phyloP scores from a whole-genome alignment of 2,797 vertebrate species.

The Darevskia nairensis region DNA sequence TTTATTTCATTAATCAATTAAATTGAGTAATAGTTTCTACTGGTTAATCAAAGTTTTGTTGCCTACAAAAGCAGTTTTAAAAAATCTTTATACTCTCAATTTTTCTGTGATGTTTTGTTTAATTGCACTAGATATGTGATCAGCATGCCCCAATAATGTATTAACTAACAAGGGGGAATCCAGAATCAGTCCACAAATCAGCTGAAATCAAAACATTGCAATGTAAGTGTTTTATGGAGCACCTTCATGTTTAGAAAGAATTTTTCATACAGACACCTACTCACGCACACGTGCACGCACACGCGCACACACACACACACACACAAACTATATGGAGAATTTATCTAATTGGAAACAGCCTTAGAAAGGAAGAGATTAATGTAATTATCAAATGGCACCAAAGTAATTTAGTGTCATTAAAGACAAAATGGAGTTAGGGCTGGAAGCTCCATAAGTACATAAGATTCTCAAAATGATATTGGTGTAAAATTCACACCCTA shows the following conservation, averaged over 20 bases:
- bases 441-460: conserved; percentile 46
- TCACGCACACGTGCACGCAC: too few species aligned
- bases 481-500: conserved; percentile 42
- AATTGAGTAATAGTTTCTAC: background rate
- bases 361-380: conserved; percentile 45
- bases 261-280: background rate
- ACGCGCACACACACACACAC: background rate
- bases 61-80: too few species aligned
- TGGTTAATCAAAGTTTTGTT: background rate
- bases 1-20: background rate
- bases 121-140: background rate
- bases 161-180: background rate
- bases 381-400: background rate
- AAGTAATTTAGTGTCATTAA: conserved; percentile 58
- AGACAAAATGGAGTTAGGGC: conserved; percentile 44
- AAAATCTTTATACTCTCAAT: background rate
- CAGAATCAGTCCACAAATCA: background rate
- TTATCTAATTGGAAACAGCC: conserved; percentile 38
- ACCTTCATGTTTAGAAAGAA: background rate
- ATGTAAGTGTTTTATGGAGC: background rate
- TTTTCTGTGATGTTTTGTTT: background rate
- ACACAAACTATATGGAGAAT: background rate
- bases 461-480: conserved; percentile 52
- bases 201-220: background rate
- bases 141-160: background rate